Base-by-base conservation (phyloP, 2,113 vertebrate species). In the Mohoua ochrocephala region DNA sequence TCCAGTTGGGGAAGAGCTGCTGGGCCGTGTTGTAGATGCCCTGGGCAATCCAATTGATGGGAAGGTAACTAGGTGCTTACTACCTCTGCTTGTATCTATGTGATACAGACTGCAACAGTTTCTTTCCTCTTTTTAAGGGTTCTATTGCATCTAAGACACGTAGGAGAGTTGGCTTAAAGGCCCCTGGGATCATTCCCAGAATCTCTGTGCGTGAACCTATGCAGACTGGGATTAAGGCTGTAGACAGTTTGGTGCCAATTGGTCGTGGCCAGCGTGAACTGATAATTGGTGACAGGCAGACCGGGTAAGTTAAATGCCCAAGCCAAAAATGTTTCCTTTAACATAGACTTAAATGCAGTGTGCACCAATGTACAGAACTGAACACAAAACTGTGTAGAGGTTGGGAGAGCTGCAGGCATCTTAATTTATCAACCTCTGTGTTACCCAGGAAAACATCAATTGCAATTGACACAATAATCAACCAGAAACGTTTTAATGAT, bases 391-490 rank as follows among this genome's bases (percentile, higher is more conserved):
- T 70, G 21, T 2, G 0, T 35, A 24, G 67, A 53, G 53, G 7
- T 13, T 71, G 39, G 31, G 71, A 80, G 57, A 84, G 31, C 28
- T 0, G 1, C 15, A 35, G 45, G 27, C 50, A 35, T 6, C 12
- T 33, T 64, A 52, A 52, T 1, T 84, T 27, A 39, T 16, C 9
- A 6, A 9, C 1, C 15, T 50, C 13, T 88, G 15, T 87, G 26
- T 83, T 83, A 30, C 33, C 15, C 93, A 99, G 99, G 68, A 99
- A 99, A 99, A 99, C 99, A 0, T 98, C 99, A 49, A 99, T 99
- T 98, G 99, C 99, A 84, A 98, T 99, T 33, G 99, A 99, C 95
- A 99, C 99, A 31, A 99, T 99, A 96, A 99, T 99, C 97, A 99
- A 99, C 98, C 99, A 99, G 97, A 99, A 99, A 95, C 98, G 99